phyloP scores from a whole-genome alignment of 2,797 vertebrate species.

The Hyperoplus lanceolatus region DNA sequence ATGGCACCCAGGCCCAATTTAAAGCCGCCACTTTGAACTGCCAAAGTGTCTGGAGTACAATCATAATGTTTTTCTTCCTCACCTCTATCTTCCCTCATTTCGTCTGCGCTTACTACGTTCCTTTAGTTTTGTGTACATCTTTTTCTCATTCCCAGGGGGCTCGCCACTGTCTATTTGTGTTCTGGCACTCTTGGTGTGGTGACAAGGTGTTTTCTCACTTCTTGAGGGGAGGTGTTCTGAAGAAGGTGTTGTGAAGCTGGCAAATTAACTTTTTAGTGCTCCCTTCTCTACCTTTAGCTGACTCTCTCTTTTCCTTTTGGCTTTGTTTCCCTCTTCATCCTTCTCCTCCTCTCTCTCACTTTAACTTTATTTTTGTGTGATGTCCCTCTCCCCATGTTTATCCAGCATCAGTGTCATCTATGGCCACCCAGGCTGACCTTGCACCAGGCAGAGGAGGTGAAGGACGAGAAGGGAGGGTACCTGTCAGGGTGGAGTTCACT shows the following conservation, averaged over 20 bases:
- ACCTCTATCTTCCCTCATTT: slow-evolving; percentile 55
- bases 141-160: slow-evolving; percentile 51
- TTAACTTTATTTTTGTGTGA: slow-evolving; percentile 50
- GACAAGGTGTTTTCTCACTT: slow-evolving; percentile 74
- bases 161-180: slow-evolving; percentile 67
- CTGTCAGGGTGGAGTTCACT: slow-evolving; percentile 89
- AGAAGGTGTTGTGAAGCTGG: slow-evolving; percentile 55
- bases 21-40: slow-evolving; percentile 76
- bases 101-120: slow-evolving; percentile 39
- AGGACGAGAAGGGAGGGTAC: slow-evolving; percentile 63
- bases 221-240: slow-evolving; percentile 59
- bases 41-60: slow-evolving; percentile 76
- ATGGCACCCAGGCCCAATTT: slow-evolving; percentile 80
- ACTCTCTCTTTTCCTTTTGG: slow-evolving; percentile 41
- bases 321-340: slow-evolving; percentile 33
- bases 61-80: slow-evolving; percentile 74
- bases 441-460: slow-evolving; percentile 43
- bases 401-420: slow-evolving; percentile 70
- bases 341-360: slow-evolving; percentile 19
- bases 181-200: slow-evolving; percentile 60
- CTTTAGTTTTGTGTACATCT: slow-evolving; percentile 58
- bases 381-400: slow-evolving; percentile 33
- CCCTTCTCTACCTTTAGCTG: slow-evolving; percentile 35
- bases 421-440: slow-evolving; percentile 81
- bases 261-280: slow-evolving; percentile 46